Evolutionary conservation across 23 tunicate genomes (phyloP).

Genomic region (Trididemnum nubilum): DNA sequence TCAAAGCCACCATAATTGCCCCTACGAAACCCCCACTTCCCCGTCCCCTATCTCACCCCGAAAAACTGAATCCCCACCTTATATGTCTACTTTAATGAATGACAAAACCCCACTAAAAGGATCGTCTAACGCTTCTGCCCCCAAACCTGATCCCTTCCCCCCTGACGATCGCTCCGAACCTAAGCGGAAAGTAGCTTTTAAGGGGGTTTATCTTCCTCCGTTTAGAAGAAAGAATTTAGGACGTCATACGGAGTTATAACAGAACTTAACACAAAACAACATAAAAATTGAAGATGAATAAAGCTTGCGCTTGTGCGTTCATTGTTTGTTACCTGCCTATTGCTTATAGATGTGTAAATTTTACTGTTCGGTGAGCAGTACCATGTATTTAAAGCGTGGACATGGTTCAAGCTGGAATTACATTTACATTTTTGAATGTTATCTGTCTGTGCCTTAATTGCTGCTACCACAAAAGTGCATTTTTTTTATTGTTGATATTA

Average conservation of each 20-base stretch:
- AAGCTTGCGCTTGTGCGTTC: too few relatives aligned
- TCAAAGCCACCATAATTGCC: conserved; percentile 39
- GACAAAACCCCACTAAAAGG: not conserved
- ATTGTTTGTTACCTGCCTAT: too few relatives aligned
- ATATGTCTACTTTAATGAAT: conserved; percentile 48
- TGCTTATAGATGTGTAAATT: too few relatives aligned
- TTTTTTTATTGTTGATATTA: too few relatives aligned
- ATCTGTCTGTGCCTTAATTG: too few relatives aligned
- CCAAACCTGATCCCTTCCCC: not conserved
- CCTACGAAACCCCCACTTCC: conserved; percentile 11
- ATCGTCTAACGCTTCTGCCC: not conserved
- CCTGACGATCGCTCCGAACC: not conserved
- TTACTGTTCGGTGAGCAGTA: too few relatives aligned
- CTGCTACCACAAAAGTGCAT: too few relatives aligned
- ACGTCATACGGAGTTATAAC: not conserved
- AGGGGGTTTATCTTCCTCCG: conserved; percentile 60
- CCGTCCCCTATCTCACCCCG: conserved; percentile 1
- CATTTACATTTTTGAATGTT: too few relatives aligned
- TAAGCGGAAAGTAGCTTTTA: conserved; percentile 6
- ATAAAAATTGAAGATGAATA: too few relatives aligned
- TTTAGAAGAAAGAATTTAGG: conserved; percentile 35
- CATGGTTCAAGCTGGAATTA: too few relatives aligned
- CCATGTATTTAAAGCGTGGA: too few relatives aligned
- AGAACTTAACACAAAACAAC: not conserved
- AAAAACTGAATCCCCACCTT: conserved; percentile 54